Evolutionary conservation across 2,113 vertebrate genomes (phyloP).

Genomic region (Stegastes partitus): DNA sequence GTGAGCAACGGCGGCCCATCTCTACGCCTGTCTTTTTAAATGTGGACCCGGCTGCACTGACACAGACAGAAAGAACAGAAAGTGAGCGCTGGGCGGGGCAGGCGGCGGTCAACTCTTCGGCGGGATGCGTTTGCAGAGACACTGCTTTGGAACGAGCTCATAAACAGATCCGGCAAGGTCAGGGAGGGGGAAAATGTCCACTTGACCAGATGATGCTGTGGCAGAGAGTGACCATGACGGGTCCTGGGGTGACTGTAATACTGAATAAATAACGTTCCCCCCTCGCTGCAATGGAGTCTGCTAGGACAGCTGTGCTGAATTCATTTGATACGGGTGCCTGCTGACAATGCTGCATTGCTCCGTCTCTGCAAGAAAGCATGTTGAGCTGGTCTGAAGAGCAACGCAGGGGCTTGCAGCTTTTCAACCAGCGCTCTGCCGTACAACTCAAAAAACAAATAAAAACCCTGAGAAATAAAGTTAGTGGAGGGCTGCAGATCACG

Average conservation of each 20-base stretch:
- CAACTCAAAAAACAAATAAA: conserved; percentile 34
- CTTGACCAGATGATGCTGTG: conserved; percentile 68
- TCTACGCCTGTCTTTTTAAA: conserved; percentile 65
- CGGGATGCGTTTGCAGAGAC: conserved; percentile 46
- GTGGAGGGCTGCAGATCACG: conserved; percentile 6
- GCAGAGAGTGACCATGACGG: conserved; percentile 64
- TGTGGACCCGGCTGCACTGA: conserved; percentile 34
- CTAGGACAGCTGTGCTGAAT: conserved; percentile 84
- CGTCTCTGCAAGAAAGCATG: conserved; percentile 74
- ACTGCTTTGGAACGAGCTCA: conserved; percentile 49
- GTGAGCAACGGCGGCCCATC: conserved; percentile 51
- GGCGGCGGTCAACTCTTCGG: conserved; percentile 32
- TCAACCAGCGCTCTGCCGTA: conserved; percentile 45
- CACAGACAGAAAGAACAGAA: conserved; percentile 36
- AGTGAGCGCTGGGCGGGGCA: conserved; percentile 51
- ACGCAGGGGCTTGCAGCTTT: conserved; percentile 53
- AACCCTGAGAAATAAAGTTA: conserved; percentile 33
- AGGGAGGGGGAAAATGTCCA: conserved; percentile 43
- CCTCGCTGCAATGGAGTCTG: conserved; percentile 66
- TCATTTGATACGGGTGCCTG: conserved; percentile 82
- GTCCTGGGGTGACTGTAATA: conserved; percentile 65
- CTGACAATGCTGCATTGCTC: conserved; percentile 80
- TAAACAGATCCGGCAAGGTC: conserved; percentile 59
- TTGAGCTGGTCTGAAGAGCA: conserved; percentile 66
- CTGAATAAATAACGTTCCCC: conserved; percentile 73